A percentile compares a stretch with the other conserved stretches of the same genome.
These are phyloP conservation scores for Alectura lathami DNA, from an alignment of 2,113 vertebrate genomes.

Conservation along the genomic window DNA sequence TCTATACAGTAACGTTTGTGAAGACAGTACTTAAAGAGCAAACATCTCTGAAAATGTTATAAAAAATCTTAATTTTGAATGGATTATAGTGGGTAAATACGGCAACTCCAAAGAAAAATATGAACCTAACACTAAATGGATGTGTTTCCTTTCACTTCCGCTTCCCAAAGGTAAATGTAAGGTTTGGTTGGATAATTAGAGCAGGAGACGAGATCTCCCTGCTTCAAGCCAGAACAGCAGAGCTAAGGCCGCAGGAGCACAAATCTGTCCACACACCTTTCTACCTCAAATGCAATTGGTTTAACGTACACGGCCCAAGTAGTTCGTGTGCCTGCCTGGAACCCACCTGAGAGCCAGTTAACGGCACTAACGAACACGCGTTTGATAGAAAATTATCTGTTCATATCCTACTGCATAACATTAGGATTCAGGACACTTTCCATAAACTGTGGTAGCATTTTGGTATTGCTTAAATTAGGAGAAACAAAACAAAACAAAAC, in stretches of 20 bases:
- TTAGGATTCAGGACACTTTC: not conserved
- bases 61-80: slow-evolving; percentile 6
- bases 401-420: not conserved
- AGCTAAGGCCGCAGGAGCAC: not conserved
- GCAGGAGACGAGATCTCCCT: not conserved
- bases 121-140: slow-evolving; percentile 18
- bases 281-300: not conserved
- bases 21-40: not conserved
- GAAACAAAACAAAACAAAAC: no score
- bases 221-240: not conserved
- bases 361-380: not conserved
- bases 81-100: slow-evolving; percentile 48
- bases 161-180: not conserved
- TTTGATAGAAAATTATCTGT: not conserved
- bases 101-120: slow-evolving; percentile 45
- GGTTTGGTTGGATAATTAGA: not conserved
- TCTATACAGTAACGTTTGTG: slow-evolving; percentile 69
- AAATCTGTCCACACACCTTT: not conserved
- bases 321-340: rapidly evolving
- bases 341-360: not conserved
- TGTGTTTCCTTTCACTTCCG: not conserved
- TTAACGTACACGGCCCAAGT: not conserved
- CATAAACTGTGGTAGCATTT: not conserved
- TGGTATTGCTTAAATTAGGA: not conserved
- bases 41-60: not conserved